Base-by-base conservation (phyloP, 2,113 vertebrate species). In the Heteronetta atricapilla region DNA sequence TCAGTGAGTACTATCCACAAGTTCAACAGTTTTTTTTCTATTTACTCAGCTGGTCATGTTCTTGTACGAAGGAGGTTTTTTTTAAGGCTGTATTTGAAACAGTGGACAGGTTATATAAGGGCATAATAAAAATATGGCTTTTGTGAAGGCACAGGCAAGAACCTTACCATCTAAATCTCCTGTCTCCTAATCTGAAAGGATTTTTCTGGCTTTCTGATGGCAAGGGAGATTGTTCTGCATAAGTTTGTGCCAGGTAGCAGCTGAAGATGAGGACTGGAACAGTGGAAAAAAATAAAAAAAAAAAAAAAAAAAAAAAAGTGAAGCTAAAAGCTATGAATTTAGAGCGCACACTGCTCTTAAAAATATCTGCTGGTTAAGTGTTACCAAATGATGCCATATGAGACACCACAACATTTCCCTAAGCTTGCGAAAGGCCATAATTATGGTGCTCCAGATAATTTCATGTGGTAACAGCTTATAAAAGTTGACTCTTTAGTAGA, bases 1-100 rank as follows among this genome's bases (percentile, higher is more conserved):
- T 91, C 79, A 55, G 82, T 68, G 86, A 93, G 91, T 75, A 70
- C 53, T 86, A 96, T 82, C 53, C 96, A 93, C 81, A 64, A 92
- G 52, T 81, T 91, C 92, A 93, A 95, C 67, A 58, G n/a, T 91
- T 92, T 96, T 96, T 96, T 95, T 97, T 96, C 91, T 97, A 94
- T 97, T 96, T 93, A 94, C 73, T 95, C 96, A 97, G 97, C 96
- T 96, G 97, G 86, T 79, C 84, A 84, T 97, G 95, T 83, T 89
- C 93, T 95, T 94, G 63, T 90, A 82, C 0, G 44, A 85, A 77
- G 53, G 11, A 95, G 18, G 16, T 0, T 46, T 87, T 93, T 86
- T 89, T 89, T 72, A 55, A 82, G 86, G 66, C 82, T 82, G 28
- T 69, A 82, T 78, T 93, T 94, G 95, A 91, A 95, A 87, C 44